These are phyloP conservation scores for Drosophila lacertosa DNA, from an alignment of 1,140 invertebrate genomes.

Conservation along the genomic window DNA sequence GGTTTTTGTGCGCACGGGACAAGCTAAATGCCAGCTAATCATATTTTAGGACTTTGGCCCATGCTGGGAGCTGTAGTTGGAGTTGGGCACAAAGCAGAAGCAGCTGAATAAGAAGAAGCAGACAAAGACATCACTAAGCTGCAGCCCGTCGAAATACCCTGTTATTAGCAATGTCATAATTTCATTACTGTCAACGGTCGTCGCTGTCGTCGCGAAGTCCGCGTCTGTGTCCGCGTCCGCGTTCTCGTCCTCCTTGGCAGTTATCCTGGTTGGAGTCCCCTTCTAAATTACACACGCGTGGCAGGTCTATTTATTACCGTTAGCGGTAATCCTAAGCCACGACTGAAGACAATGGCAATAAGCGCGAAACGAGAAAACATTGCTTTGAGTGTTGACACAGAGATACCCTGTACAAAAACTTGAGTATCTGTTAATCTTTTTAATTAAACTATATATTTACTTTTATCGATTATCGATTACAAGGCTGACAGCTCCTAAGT, in stretches of 20 bases:
- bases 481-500: neutral
- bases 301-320: conserved; percentile 82
- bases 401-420: conserved; percentile 37
- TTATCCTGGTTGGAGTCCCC: conserved; percentile 27
- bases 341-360: conserved; percentile 58
- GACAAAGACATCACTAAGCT: conserved; percentile 55
- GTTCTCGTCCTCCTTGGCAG: neutral
- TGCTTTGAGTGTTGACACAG: neutral
- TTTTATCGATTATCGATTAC: neutral
- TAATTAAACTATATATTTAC: neutral
- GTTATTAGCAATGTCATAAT: conserved; percentile 82
- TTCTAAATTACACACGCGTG: conserved; percentile 80
- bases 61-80: neutral
- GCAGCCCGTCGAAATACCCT: conserved; percentile 52
- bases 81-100: conserved; percentile 9
- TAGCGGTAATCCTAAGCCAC: conserved; percentile 78
- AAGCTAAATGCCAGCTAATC: conserved; percentile 71
- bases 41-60: conserved; percentile 64
- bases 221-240: conserved; percentile 17
- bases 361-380: conserved; percentile 13
- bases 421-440: neutral
- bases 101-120: too few relatives aligned
- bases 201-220: conserved; percentile 44
- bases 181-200: conserved; percentile 81
- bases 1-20: conserved; percentile 48